Percentiles rank a stretch among this genome's conserved stretches.
phyloP scores from a whole-genome alignment of 2,888 invertebrate genomes.

The Eupithecia exiguata region DNA sequence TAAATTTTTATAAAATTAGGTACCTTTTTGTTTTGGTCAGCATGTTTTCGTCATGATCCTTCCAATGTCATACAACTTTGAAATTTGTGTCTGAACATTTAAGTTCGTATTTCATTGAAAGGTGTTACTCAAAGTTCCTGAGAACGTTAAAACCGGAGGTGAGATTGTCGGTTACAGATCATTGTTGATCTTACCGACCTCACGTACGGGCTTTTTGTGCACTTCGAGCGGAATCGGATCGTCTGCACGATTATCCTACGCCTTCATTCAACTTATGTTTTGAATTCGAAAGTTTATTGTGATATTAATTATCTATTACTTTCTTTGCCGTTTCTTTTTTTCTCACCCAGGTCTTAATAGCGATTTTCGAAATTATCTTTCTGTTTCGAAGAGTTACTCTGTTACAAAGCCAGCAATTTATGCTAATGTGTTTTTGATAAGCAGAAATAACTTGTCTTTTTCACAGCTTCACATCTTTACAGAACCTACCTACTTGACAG shows the following conservation, averaged over 20 bases:
- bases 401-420: neutral
- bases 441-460: neutral
- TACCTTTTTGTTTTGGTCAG: neutral
- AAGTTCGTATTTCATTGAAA: neutral
- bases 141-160: neutral
- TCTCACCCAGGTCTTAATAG: neutral
- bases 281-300: constrained; percentile 5
- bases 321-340: neutral
- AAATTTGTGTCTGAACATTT: neutral
- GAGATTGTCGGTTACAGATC: constrained; percentile 8
- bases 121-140: neutral
- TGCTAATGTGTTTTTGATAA: neutral
- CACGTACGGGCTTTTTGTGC: constrained; percentile 11
- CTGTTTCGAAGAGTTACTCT: neutral
- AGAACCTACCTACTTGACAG: neutral
- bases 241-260: constrained; percentile 9
- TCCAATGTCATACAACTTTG: neutral
- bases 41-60: neutral
- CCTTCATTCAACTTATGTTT: constrained; percentile 5
- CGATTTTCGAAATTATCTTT: neutral
- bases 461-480: neutral
- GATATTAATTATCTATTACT: neutral
- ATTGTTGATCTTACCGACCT: constrained; percentile 11
- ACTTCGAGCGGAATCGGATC: neutral
- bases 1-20: neutral